Base-by-base conservation (phyloP, 2,888 invertebrate species). In the Tinea pellionella region DNA sequence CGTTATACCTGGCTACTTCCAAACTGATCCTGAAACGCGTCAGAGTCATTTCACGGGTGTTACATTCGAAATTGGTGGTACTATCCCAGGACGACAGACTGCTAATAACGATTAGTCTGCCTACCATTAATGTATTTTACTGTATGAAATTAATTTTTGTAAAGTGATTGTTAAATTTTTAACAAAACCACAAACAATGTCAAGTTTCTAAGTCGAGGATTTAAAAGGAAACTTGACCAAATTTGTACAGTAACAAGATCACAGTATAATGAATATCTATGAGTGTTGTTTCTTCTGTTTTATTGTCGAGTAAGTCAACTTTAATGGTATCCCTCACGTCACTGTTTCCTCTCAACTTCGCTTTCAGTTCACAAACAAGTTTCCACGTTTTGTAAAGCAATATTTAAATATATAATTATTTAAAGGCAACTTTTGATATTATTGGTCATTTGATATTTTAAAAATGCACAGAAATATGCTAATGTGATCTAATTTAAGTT, bases 181-280 rank as follows among this genome's bases (percentile, higher is more conserved):
- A 13, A 1, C 18, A 47, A 15, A 47, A 47, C 47, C 47, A 15
- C 47, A 6, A 47, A 47, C 47, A 47, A 47, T 4, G 15, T 13
- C 47, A 18, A 47, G 18, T 18, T 16, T n/a, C 4, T 12, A 57
- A 32, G 32, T 32, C 9, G 53, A 57, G 29, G 57, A 57, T 57
- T 57, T 57, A 57, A 57, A 69, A 67, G 65, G 67, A 61, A 69
- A 75, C 70, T 75, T 72, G 72, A 73, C 76, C 69, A 67, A 61
- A 61, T 62, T 63, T 41, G 65, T 67, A 66, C 69, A 37, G 60
- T 70, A 69, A 66, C 66, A 65, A 71, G 70, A 73, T 72, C 63
- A 61, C 59, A 51, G 30, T 41, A 42, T 76, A 77, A 77, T 77
- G 75, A 74, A 75, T 76, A 77, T 76, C 71, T 75, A 76, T 70